Evolutionary conservation across 2,888 invertebrate species (phyloP).

Genomic region (Limenitis camilla): DNA sequence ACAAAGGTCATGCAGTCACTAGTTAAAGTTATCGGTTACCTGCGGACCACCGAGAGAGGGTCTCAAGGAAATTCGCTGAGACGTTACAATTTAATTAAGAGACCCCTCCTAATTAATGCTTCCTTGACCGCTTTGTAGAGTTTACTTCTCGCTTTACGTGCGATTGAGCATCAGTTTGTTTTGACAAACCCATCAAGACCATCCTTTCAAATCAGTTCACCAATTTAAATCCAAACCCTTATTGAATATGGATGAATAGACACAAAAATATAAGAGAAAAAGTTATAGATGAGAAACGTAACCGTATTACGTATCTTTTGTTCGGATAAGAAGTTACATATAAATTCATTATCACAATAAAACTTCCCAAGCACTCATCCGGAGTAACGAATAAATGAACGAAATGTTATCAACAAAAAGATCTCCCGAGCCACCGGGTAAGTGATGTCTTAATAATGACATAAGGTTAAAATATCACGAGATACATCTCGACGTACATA

Average conservation of each 20-base stretch:
- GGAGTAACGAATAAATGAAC: conserved; percentile 52
- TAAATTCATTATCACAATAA: conserved; percentile 22
- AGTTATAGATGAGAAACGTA: conserved; percentile 1
- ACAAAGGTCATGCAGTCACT: too few species aligned
- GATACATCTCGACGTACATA: conserved; percentile 55
- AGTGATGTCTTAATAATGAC: conserved; percentile 74
- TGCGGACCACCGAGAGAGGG: conserved; percentile 52
- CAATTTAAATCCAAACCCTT: conserved; percentile 1
- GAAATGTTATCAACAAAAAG: conserved; percentile 51
- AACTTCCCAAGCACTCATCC: conserved; percentile 41
- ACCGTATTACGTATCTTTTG: not conserved
- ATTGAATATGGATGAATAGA: not conserved
- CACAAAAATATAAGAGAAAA: conserved; percentile 1
- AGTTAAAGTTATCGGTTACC: conserved; percentile 35
- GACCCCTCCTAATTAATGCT: conserved; percentile 48
- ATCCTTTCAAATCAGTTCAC: conserved; percentile 12
- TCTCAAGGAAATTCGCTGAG: conserved; percentile 58
- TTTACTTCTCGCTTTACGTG: conserved; percentile 32
- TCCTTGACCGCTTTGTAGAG: conserved; percentile 33
- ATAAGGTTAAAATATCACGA: conserved; percentile 65
- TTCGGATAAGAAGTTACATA: conserved; percentile 7
- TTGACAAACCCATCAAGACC: conserved; percentile 13
- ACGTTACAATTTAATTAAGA: conserved; percentile 71
- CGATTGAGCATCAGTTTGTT: conserved; percentile 42
- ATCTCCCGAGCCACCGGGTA: conserved; percentile 69